These are phyloP conservation scores for Aptenodytes patagonicus DNA, from an alignment of 2,113 vertebrate genomes.

Conservation along the genomic window DNA sequence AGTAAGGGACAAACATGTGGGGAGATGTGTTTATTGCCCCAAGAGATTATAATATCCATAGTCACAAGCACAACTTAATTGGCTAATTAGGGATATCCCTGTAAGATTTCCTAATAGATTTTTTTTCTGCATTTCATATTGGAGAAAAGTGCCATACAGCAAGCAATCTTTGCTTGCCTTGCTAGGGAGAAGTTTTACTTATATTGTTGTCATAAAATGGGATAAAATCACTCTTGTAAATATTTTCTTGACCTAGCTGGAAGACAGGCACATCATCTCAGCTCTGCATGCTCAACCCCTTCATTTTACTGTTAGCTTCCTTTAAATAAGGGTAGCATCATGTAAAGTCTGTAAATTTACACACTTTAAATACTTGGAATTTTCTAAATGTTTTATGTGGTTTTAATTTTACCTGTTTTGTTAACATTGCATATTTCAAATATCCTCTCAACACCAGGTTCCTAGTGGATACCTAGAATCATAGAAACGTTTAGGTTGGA, in stretches of 20 bases:
- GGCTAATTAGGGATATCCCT: neutral
- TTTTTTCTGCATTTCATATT: neutral
- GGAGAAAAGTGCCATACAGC: neutral
- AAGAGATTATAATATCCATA: neutral
- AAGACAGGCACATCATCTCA: neutral
- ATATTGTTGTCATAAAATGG: neutral
- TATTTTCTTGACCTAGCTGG: neutral
- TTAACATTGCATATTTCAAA: neutral
- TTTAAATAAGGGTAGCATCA: neutral
- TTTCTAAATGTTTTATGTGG: neutral
- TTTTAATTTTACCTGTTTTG: neutral
- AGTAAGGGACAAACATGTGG: neutral
- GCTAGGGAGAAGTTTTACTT: neutral
- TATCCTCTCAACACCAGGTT: neutral
- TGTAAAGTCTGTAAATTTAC: neutral
- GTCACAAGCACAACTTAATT: neutral
- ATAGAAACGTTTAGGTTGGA: too few relatives aligned
- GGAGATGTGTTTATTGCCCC: neutral
- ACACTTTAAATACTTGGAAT: neutral
- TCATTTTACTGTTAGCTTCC: neutral
- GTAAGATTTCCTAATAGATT: neutral
- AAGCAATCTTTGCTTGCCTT: neutral
- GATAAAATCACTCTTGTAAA: neutral
- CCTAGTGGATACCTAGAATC: neutral
- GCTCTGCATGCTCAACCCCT: neutral